These are phyloP conservation scores for Euclidia mi DNA, from an alignment of 2,888 invertebrate genomes.

Conservation along the genomic window DNA sequence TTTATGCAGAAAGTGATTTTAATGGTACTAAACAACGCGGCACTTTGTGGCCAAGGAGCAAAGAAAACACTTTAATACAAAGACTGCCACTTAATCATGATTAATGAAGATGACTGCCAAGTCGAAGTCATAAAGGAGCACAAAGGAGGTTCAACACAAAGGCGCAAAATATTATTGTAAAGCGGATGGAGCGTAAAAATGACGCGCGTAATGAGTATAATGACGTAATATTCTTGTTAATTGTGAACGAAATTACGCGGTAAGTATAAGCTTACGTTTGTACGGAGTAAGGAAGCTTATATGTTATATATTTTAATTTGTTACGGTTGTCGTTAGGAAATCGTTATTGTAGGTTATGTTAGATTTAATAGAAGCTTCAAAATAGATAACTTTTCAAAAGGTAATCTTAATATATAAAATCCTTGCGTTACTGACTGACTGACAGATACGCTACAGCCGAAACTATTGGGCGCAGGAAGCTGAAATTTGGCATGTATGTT, in stretches of 20 bases:
- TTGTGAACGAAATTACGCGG: constrained; percentile 9
- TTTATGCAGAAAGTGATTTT: neutral
- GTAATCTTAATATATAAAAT: too few relatives aligned
- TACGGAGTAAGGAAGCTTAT: too few relatives aligned
- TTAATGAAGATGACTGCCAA: constrained; percentile 45
- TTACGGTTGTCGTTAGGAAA: too few relatives aligned
- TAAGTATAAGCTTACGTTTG: neutral
- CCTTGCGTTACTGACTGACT: too few relatives aligned
- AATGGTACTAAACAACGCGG: constrained; percentile 3
- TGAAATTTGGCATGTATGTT: too few relatives aligned
- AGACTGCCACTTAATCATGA: constrained; percentile 28
- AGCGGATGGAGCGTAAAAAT: constrained; percentile 35
- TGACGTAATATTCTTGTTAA: constrained; percentile 27
- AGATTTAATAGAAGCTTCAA: too few relatives aligned
- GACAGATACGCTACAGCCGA: too few relatives aligned
- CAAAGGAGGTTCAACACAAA: constrained; percentile 38
- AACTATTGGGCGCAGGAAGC: too few relatives aligned
- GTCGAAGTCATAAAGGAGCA: constrained; percentile 39
- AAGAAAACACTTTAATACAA: constrained; percentile 13
- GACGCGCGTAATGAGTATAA: constrained; percentile 28
- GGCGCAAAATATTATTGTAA: constrained; percentile 39
- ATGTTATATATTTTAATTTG: too few relatives aligned
- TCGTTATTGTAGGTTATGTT: too few relatives aligned
- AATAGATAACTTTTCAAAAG: too few relatives aligned
- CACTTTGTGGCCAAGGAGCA: constrained; percentile 8